Base-by-base conservation (phyloP, 2,888 invertebrate genomes). In the Cephus pygmeus region DNA sequence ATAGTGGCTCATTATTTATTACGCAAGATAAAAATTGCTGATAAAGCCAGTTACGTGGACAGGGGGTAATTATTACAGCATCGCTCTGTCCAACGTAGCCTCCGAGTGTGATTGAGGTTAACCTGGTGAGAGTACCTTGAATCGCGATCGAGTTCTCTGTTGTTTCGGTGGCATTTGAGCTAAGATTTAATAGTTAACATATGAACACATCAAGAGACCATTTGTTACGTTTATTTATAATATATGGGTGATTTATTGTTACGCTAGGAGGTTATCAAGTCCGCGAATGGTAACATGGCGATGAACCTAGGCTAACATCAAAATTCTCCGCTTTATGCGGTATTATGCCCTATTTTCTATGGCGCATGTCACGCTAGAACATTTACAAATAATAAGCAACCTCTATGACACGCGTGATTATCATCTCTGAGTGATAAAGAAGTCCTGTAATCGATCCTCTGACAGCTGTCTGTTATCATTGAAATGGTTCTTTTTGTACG, bases 81-180 rank as follows among this genome's bases (percentile, higher is more conserved):
- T 76, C 11, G 73, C 31, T 36, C n/a, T 74, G 69, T 73, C 40
- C n/a, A 71, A 76, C 75, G 74, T 78, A 79, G 76, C 81, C 79
- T 78, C 76, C 40, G 11, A 75, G 1, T 23, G 6, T 23, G 31
- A 69, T n/a, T n/a, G 56, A 80, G 80, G 79, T 79, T 79, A 80
- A 36, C 79, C 76, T 81, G 30, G 69, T 73, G 12, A 75, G 23
- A 79, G 69, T 89, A 90, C 90, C 89, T 90, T 90, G 80, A 89
- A 89, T 83, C 88, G 86, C 74, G 89, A 86, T 73, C 87, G 87
- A 40, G 82, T 82, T 83, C 86, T 87, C 81, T 82, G 88, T 78
- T 88, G 87, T 82, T 88, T 87, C 69, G 88, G 83, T 81, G 88
- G 85, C 90, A 90, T 90, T 87, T 88, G 84, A 81, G 79, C 73